Base-by-base conservation (phyloP, 2,113 vertebrate species). In the Peromyscus leucopus region DNA sequence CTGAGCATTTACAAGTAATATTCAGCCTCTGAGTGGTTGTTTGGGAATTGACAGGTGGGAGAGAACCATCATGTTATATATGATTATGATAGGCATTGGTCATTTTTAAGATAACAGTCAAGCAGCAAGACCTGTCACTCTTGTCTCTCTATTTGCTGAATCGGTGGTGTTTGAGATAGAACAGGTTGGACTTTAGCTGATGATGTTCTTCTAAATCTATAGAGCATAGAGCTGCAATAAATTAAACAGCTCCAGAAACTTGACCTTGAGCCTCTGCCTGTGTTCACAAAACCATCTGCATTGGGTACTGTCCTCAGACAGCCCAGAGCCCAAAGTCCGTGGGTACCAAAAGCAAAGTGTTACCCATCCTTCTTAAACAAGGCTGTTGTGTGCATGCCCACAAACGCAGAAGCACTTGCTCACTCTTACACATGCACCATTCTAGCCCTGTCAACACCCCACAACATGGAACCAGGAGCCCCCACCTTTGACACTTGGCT, bases 191-290 rank as follows among this genome's bases (percentile, higher is more conserved):
- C 71, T 95, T 87, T 94, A 82, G 82, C 24, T 94, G 88, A 67
- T 33, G 31, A 88, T 92, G 55, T 87, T 93, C 69, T 95, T 94
- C 84, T 80, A 80, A 85, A 42, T 6, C 93, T 76, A 88, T 2
- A 55, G 15, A 93, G 59, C 17, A 63, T 0, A 1, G 28, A 17
- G 59, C 63, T 26, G 2, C 61, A 51, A 31, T 46, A 42, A 48
- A 59, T 57, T 57, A 57, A 17, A 48, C 42, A 69, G 57, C 59
- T 51, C 55, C 65, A 59, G 71, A 96, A 57, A 24, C n/a, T 28
- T 87, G 57, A 42, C 24, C 55, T 71, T 39, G 63, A 85, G 36
- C 22, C 24, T 63, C 48, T 7, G 1, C 78, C 78, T 85, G 33
- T 39, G 5, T 63, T 90, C 61, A 75, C 48, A 93, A 91, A 88